Base-by-base conservation (phyloP, 2,113 vertebrate genomes). In the Catharus fuscescens region DNA sequence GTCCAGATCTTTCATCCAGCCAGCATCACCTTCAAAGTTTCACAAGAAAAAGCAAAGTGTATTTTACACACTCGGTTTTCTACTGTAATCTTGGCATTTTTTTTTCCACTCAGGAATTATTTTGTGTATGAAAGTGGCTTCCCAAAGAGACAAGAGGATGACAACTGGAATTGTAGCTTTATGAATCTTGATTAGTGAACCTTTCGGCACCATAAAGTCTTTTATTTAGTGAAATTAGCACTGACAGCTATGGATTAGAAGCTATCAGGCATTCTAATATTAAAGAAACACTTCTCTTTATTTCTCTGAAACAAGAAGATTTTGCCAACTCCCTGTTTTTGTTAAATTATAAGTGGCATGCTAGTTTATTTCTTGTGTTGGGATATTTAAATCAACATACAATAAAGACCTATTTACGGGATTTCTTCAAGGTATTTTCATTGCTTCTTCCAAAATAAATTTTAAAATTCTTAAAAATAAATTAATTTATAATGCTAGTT, bases 161-260 rank as follows among this genome's bases (percentile, higher is more conserved):
- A 92, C 89, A 96, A 93, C 38, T 71, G 91, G 90, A 93, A 95
- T 83, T 95, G 77, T 89, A 80, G 59, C 88, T 95, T 94, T 80
- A 86, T 88, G 83, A 82, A 95, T 95, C 91, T 73, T 97, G 90
- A 97, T 95, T 88, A 96, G 88, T 77, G 93, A 96, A 92, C 57
- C 73, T 91, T 97, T 97, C 89, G 70, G 32, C 57, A 85, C 72
- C 85, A 65, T 72, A 36, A 90, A 82, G 81, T 66, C 92, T 86
- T 80, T 85, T 92, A 74, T 64, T 79, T 64, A 88, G 85, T 53
- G 62, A 92, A 96, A 97, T 95, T 74, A 94, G 92, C 86, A 73
- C 77, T 80, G 87, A 89, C 95, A 95, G 73, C 62, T 80, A 74
- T 38, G 83, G 86, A 96, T 95, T 95, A 94, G 72, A 94, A 86